phyloP scores from a whole-genome alignment of 2,888 invertebrate genomes.

The Drosophila tripunctata region DNA sequence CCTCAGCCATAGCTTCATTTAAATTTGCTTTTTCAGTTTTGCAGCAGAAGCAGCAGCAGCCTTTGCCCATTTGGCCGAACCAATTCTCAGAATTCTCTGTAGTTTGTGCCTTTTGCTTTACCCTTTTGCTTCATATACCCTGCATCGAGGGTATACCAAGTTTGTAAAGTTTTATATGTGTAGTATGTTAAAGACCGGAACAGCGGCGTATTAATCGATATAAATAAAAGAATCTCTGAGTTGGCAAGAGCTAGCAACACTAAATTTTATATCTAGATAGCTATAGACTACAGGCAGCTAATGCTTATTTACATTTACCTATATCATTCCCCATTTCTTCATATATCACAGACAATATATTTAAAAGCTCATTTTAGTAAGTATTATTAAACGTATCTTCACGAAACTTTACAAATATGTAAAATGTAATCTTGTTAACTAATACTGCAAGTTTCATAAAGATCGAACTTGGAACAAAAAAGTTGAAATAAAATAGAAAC shows the following conservation, averaged over 20 bases:
- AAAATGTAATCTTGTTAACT: too few relatives aligned
- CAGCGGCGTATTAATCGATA: too few relatives aligned
- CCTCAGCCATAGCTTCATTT: constrained; percentile 68
- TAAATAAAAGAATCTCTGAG: background rate
- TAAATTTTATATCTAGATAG: background rate
- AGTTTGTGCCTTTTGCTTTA: constrained; percentile 16
- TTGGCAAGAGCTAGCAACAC: background rate
- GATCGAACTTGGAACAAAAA: background rate
- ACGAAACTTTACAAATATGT: too few relatives aligned
- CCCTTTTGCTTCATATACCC: background rate
- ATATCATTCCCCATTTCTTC: too few relatives aligned
- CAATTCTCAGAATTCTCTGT: constrained; percentile 60
- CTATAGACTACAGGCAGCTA: background rate
- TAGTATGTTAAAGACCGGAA: too few relatives aligned
- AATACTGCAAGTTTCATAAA: background rate
- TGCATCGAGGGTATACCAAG: background rate
- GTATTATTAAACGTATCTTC: background rate
- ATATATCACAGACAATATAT: background rate
- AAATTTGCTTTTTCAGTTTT: constrained; percentile 54
- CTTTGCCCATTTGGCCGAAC: constrained; percentile 53
- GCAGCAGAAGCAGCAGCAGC: too few relatives aligned
- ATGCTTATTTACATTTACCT: background rate
- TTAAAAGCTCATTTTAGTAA: background rate
- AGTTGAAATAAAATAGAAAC: too few relatives aligned
- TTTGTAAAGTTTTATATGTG: too few relatives aligned